Evolutionary conservation across 2,888 invertebrate genomes (phyloP).

Genomic region (Acrobasis repandana): DNA sequence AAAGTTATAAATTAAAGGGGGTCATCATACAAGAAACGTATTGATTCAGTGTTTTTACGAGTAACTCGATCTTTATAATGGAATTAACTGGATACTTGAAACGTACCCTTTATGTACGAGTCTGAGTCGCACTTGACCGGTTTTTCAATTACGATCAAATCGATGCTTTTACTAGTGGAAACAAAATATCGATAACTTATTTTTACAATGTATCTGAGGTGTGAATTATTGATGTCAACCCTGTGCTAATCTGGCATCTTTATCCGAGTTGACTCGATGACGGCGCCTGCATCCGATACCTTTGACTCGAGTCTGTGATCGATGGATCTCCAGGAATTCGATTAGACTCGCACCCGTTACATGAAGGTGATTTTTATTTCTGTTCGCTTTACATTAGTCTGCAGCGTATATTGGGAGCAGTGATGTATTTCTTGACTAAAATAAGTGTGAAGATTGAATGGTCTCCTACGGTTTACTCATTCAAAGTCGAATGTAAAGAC

Average conservation of each 20-base stretch:
- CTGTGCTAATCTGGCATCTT: not conserved
- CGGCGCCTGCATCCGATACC: slow-evolving; percentile 17
- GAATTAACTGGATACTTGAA: no score
- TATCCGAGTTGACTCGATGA: slow-evolving; percentile 7
- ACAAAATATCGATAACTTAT: no score
- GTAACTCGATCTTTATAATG: no score
- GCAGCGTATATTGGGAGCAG: slow-evolving; percentile 24
- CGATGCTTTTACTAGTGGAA: no score
- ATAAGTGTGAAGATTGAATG: slow-evolving; percentile 4
- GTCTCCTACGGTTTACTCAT: not conserved
- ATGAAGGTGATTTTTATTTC: slow-evolving; percentile 19
- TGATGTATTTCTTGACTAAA: slow-evolving; percentile 12
- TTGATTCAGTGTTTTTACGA: no score
- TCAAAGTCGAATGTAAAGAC: not conserved
- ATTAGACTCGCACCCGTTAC: slow-evolving; percentile 13
- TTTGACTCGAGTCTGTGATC: slow-evolving; percentile 21
- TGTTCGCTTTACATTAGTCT: slow-evolving; percentile 16
- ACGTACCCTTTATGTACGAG: no score
- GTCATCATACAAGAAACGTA: no score
- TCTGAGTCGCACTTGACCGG: no score
- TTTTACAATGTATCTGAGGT: no score
- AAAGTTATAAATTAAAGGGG: no score
- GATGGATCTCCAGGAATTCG: slow-evolving; percentile 17
- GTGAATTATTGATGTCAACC: not conserved
- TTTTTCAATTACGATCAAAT: no score